A percentile compares a stretch with the other conserved stretches of the same genome.
Evolutionary conservation across 2,113 vertebrate genomes (phyloP).

Genomic region (Meriones unguiculatus): DNA sequence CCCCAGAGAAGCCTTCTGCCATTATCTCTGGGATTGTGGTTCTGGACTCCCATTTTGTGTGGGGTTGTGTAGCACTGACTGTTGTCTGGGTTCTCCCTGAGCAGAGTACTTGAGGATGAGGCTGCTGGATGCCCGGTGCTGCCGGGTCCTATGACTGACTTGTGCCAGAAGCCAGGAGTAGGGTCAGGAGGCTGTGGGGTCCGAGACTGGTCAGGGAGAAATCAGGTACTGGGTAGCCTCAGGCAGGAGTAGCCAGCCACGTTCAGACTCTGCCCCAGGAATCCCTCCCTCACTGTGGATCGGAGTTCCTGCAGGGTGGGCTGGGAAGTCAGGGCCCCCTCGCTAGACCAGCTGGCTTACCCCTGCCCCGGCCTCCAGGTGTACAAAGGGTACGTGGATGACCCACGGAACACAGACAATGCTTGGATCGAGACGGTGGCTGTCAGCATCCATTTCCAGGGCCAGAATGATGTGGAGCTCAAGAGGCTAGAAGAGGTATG

Average conservation of each 20-base stretch:
- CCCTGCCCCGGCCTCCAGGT: constrained; percentile 84
- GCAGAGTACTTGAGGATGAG: accelerated
- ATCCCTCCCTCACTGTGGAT: background rate
- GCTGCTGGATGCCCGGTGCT: too few species aligned
- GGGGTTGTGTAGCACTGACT: accelerated
- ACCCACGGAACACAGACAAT: constrained; percentile 95
- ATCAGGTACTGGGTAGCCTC: accelerated
- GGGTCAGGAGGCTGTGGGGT: background rate
- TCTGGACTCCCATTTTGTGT: accelerated
- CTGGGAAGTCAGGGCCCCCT: accelerated
- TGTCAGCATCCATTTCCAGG: constrained; percentile 91
- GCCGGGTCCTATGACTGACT: accelerated
- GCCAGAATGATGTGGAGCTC: constrained; percentile 81
- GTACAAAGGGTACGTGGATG: constrained; percentile 93
- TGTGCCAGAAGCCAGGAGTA: too few species aligned
- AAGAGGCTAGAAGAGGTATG: constrained; percentile 86
- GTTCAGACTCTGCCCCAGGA: too few species aligned
- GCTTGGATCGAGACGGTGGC: constrained; percentile 95
- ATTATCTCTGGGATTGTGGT: background rate
- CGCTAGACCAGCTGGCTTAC: accelerated
- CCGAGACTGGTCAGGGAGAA: background rate
- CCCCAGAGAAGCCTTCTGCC: accelerated
- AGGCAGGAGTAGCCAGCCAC: background rate
- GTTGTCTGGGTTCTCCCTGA: background rate
- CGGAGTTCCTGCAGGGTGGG: background rate